A percentile compares a stretch with the other conserved stretches of the same genome.
Evolutionary conservation across 2,888 invertebrate genomes (phyloP).

Genomic region (Onthophagus sagittarius): DNA sequence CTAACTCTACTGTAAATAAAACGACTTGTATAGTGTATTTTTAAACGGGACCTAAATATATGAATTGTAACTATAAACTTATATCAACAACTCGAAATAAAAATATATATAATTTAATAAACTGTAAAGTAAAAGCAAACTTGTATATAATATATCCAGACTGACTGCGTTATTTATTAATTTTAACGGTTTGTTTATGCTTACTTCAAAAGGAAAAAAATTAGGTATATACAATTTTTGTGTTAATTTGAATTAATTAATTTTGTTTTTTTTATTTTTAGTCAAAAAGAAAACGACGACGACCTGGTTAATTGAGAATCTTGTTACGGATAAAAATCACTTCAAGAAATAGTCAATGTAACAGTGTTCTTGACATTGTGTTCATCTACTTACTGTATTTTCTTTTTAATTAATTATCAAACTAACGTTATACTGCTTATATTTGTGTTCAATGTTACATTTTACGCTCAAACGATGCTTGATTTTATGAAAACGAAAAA

Average conservation of each 20-base stretch:
- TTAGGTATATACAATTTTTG: not conserved
- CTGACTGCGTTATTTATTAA: not conserved
- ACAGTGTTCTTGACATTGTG: slow-evolving; percentile 30
- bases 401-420: slow-evolving; percentile 8
- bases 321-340: slow-evolving; percentile 3
- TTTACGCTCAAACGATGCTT: not conserved
- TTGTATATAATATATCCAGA: not conserved
- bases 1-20: not conserved
- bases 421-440: not conserved
- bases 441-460: slow-evolving; percentile 10
- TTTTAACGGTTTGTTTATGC: not conserved
- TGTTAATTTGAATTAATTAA: not conserved
- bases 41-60: not conserved
- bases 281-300: slow-evolving; percentile 5
- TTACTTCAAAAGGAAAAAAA: not conserved
- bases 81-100: not conserved
- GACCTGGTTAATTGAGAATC: slow-evolving; percentile 18
- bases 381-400: slow-evolving; percentile 26
- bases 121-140: not conserved
- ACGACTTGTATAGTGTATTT: not conserved
- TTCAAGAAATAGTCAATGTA: slow-evolving; percentile 4
- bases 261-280: not conserved
- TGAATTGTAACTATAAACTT: not conserved
- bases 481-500: not conserved
- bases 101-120: not conserved